Conservation (phyloP, 1,140 invertebrate species). For the Euschistus heros region DNA sequence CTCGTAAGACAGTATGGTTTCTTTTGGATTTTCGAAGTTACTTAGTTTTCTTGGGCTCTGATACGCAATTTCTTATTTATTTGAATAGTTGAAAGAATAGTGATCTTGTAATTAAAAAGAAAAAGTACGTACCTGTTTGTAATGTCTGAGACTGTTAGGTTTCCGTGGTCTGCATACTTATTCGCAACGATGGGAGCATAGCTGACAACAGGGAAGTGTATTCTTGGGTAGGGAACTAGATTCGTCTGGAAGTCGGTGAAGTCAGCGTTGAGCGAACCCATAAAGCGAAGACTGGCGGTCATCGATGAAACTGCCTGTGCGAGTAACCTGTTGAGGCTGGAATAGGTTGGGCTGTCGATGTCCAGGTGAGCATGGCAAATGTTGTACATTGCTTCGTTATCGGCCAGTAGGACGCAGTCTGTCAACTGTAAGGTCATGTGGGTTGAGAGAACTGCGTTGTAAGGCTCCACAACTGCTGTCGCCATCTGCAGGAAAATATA, state of each 20-base stretch:
- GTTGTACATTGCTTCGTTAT: constrained; percentile 75
- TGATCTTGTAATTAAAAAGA: too few relatives aligned
- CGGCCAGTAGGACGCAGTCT: constrained; percentile 75
- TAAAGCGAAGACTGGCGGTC: constrained; percentile 50
- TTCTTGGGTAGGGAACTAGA: constrained; percentile 44
- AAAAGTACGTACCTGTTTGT: constrained; percentile 29
- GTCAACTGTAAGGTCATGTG: constrained; percentile 64
- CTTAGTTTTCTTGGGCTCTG: too few relatives aligned
- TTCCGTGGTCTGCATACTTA: constrained; percentile 45
- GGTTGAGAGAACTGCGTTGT: constrained; percentile 69
- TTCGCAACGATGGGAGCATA: constrained; percentile 42
- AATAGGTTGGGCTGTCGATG: constrained; percentile 49
- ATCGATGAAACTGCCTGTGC: constrained; percentile 47
- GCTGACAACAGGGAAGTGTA: constrained; percentile 43
- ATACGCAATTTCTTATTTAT: too few relatives aligned
- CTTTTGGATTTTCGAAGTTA: too few relatives aligned
- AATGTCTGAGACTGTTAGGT: constrained; percentile 38
- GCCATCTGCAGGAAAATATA: constrained; percentile 4
- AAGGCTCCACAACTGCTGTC: constrained; percentile 59
- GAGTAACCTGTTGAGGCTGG: constrained; percentile 71
- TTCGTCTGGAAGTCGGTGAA: constrained; percentile 57
- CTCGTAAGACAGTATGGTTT: too few relatives aligned
- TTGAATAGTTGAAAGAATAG: too few relatives aligned
- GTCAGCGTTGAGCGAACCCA: constrained; percentile 60
- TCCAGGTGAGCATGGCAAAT: constrained; percentile 42